These are phyloP conservation scores for Falco novaeseelandiae DNA, from an alignment of 2,797 vertebrate species.

Conservation along the genomic window DNA sequence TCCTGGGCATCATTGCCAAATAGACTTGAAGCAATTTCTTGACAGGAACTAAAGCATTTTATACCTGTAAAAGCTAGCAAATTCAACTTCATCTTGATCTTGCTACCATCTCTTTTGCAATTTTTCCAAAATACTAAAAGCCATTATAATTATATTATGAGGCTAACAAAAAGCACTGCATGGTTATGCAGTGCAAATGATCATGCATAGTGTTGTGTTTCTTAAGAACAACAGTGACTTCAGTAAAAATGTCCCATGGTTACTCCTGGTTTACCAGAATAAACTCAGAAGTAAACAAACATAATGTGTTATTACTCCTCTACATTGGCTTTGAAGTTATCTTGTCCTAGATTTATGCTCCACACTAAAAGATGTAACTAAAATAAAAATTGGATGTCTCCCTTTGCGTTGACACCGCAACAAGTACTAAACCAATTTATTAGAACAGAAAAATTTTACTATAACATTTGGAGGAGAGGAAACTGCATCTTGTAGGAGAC, in stretches of 20 bases:
- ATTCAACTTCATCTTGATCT: background rate
- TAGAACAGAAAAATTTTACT: background rate
- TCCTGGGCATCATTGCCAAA: conserved; percentile 4
- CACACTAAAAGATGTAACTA: background rate
- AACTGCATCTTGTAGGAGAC: background rate
- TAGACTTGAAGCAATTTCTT: conserved; percentile 16
- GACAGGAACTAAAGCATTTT: conserved; percentile 13
- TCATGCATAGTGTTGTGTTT: background rate
- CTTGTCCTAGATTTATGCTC: background rate
- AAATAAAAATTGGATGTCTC: background rate
- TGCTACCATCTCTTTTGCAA: background rate
- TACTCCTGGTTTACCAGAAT: background rate
- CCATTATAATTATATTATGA: background rate
- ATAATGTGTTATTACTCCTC: background rate
- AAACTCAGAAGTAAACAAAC: background rate
- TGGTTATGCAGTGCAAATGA: background rate
- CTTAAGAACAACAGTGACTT: background rate
- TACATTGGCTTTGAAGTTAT: background rate
- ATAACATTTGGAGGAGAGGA: background rate
- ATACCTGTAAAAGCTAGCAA: background rate
- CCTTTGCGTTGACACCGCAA: background rate
- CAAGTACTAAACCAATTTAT: background rate
- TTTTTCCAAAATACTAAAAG: background rate
- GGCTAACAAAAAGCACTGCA: background rate
- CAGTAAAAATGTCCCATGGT: background rate